Evolutionary conservation across 2,888 invertebrate genomes (phyloP), one percentile per base, ranked within the genome.

Genomic region (Cryptus viduatorius): DNA sequence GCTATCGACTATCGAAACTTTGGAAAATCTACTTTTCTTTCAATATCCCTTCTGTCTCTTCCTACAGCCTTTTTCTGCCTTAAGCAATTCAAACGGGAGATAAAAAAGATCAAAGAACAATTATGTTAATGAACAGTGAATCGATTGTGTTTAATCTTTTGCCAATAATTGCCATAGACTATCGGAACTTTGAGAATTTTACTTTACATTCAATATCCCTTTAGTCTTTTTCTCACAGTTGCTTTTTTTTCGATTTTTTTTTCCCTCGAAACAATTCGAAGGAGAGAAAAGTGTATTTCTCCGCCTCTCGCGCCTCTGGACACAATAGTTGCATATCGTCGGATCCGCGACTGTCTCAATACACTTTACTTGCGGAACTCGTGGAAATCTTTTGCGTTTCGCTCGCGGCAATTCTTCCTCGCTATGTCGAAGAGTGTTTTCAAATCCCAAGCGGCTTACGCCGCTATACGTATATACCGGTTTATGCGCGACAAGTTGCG

Each of bases 401-500:
- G 61, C 31, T 29, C 24, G n/a, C 16, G 10, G n/a, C 16, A 61
- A 73, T 48, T 61, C 46, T 29, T 59, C 59, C n/a, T 19, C 44
- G 31, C 19, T n/a, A 24, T 42, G 44, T 19, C n/a, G 16, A 61
- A 29, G 46, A 31, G 73, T 19, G 61, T 65, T 12, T 61, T 19
- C 44, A 29, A 48, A 37, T 48, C 64, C 64, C 48, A 64, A 19
- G 16, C 19, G 48, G 61, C 64, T 64, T 29, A 4, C 61, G 29
- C 14, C 31, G 56, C 19, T 37, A 37, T 16, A 42, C 24, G 37
- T 12, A 1, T 19, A 53, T 1, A 4, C 7, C 37, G 10, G 31
- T 37, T n/a, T 19, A 42, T 37, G 29, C 61, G 4, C 37, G 16
- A 48, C 37, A 48, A 75, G 75, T 46, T 50, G 37, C 75, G 14